These are phyloP conservation scores for Branchinecta lindahli DNA, from an alignment of 1,140 invertebrate genomes.

Conservation along the genomic window DNA sequence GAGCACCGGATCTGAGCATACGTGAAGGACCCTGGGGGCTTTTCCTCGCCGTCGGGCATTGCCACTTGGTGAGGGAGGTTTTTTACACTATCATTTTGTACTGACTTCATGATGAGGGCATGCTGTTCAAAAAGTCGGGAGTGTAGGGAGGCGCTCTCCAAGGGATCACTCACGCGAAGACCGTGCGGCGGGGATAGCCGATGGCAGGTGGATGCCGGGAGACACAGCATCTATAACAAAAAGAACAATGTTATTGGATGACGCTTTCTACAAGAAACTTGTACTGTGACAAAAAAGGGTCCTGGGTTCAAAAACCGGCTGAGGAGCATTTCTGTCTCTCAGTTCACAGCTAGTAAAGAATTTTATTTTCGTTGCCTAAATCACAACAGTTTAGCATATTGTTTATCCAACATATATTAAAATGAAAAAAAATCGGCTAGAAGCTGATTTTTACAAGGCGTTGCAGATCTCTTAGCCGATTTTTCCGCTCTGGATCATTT, in stretches of 20 bases:
- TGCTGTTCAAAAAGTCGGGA: not conserved
- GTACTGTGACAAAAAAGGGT: no score
- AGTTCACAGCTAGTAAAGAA: no score
- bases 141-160: not conserved
- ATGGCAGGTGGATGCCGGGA: not conserved
- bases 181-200: not conserved
- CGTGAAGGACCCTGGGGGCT: not conserved
- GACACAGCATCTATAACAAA: not conserved
- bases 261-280: no score
- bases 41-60: not conserved
- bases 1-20: not conserved
- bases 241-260: not conserved
- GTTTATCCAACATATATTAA: no score
- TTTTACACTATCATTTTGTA: not conserved
- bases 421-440: no score
- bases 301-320: no score
- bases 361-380: no score
- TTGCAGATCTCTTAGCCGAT: no score
- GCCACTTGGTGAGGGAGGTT: not conserved
- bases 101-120: not conserved
- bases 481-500: no score
- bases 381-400: no score
- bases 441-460: no score
- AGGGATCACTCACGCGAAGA: conserved; percentile 1
- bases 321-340: no score